phyloP scores from a whole-genome alignment of 1,140 invertebrate species.

The Lucilia sericata region DNA sequence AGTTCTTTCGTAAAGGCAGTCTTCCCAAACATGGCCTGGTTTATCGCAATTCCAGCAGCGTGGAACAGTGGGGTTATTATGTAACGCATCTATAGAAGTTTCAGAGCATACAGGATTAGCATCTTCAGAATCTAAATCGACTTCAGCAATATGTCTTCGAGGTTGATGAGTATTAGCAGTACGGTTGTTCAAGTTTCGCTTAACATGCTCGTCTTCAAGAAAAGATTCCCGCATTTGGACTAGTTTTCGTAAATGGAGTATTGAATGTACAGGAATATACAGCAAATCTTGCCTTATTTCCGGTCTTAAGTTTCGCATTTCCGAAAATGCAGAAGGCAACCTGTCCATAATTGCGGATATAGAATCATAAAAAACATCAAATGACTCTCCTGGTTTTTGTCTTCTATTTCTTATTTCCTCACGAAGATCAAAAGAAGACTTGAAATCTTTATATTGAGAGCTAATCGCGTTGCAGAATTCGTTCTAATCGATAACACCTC shows the following conservation, averaged over 20 bases:
- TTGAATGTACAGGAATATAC: neutral
- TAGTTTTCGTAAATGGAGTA: neutral
- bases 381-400: neutral
- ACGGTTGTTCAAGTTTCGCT: neutral
- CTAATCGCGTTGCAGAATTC: too few relatives aligned
- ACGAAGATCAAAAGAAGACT: neutral
- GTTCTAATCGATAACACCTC: too few relatives aligned
- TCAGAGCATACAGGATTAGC: neutral
- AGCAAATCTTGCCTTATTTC: neutral
- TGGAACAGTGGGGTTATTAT: neutral
- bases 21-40: neutral
- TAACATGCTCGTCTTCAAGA: neutral
- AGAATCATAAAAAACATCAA: neutral
- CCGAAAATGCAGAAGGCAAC: neutral
- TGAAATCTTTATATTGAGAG: too few relatives aligned
- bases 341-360: neutral
- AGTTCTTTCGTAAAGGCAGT: neutral
- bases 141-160: neutral
- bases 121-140: neutral
- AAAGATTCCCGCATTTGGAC: neutral
- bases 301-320: neutral
- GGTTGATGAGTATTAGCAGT: neutral
- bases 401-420: neutral
- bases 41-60: neutral
- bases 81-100: neutral